These are phyloP conservation scores for Dromaius novaehollandiae DNA, from an alignment of 2,113 vertebrate genomes.

Conservation along the genomic window DNA sequence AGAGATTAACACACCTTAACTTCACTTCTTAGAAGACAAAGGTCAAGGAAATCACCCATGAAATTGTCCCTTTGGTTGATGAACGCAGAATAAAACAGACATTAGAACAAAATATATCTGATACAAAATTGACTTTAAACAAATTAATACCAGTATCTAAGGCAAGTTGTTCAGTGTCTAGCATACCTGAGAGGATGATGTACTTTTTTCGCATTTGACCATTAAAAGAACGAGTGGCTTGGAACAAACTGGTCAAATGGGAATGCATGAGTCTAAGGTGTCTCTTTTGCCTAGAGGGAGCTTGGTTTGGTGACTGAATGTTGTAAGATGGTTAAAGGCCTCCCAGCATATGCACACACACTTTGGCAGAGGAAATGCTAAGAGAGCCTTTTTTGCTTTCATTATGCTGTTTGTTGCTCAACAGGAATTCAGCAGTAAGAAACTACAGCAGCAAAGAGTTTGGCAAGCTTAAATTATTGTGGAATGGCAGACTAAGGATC, in stretches of 20 bases:
- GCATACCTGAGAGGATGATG: fast-evolving
- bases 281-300: background rate
- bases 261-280: background rate
- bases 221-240: background rate
- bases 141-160: background rate
- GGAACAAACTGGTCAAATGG: background rate
- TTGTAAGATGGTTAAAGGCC: background rate
- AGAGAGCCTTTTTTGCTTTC: background rate
- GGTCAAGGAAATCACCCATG: background rate
- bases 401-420: background rate
- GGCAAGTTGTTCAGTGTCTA: background rate
- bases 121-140: background rate
- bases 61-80: background rate
- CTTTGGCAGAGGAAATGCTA: background rate
- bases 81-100: background rate
- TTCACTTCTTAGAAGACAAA: background rate
- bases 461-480: background rate
- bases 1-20: background rate
- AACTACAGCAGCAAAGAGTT: background rate
- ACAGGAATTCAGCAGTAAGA: background rate
- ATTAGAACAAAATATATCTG: background rate
- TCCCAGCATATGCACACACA: background rate
- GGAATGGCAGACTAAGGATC: background rate
- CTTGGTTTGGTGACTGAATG: background rate
- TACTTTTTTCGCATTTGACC: background rate